Evolutionary conservation across 2,113 vertebrate genomes (phyloP).

Genomic region (Microtus ochrogaster): DNA sequence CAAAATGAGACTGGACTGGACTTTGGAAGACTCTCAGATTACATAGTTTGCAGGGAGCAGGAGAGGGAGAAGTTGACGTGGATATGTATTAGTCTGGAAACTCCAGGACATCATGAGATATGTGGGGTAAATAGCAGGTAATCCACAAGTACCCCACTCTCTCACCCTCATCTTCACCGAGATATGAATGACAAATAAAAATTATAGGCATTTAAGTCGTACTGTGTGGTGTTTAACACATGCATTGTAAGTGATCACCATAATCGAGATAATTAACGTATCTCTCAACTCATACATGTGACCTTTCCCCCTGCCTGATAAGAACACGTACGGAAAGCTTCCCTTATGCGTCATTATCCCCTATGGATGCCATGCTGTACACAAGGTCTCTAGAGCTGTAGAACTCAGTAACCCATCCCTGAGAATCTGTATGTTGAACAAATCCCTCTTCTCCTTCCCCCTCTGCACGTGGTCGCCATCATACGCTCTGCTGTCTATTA

Average conservation of each 20-base stretch:
- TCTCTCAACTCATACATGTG: background rate
- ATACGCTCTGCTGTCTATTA: background rate
- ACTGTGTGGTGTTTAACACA: background rate
- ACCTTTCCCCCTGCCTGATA: background rate
- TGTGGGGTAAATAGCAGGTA: background rate
- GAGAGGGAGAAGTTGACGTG: background rate
- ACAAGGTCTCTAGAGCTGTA: background rate
- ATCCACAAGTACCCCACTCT: background rate
- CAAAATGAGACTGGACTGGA: background rate
- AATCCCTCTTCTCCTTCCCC: too few species aligned
- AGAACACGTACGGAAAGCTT: background rate
- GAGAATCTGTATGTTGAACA: background rate
- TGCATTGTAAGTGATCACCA: background rate
- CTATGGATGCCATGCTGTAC: background rate
- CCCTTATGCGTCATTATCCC: too few species aligned
- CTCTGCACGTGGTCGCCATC: accelerated
- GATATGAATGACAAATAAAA: background rate
- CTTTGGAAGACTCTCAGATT: slow-evolving; percentile 11
- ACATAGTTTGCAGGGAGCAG: slow-evolving; percentile 1
- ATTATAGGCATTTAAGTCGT: background rate
- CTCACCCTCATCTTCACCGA: background rate
- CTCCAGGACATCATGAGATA: background rate
- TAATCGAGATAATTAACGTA: background rate
- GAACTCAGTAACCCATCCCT: background rate
- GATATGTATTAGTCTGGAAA: background rate